Conservation (phyloP, 2,888 invertebrate species). For the Himalopsyche anomala region DNA sequence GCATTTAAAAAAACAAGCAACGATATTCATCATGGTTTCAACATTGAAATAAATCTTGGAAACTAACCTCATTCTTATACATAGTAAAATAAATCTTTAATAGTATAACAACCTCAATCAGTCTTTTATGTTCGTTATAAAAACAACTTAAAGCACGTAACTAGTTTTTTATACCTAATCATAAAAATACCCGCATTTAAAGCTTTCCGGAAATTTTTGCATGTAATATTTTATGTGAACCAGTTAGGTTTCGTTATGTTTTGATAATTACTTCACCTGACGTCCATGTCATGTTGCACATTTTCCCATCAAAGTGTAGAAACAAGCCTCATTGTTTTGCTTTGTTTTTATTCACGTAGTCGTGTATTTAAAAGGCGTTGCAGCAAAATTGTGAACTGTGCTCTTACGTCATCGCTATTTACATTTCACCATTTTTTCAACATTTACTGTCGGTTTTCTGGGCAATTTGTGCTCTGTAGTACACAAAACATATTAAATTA, state of each 20-base stretch:
- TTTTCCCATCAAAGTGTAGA: slow-evolving; percentile 22
- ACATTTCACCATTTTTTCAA: slow-evolving; percentile 25
- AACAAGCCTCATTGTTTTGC: neutral
- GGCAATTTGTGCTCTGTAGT: neutral
- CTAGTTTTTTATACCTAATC: no score
- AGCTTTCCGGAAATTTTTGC: neutral
- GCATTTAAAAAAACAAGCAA: no score
- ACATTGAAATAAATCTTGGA: no score
- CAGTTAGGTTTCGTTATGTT: slow-evolving; percentile 24
- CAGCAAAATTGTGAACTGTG: slow-evolving; percentile 26
- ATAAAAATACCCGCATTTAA: no score
- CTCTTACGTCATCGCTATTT: neutral
- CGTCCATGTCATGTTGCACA: slow-evolving; percentile 6
- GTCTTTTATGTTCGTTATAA: no score
- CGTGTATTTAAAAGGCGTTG: slow-evolving; percentile 20
- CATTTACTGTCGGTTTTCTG: neutral
- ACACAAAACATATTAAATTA: neutral
- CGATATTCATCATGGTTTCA: no score
- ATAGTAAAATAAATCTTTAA: no score
- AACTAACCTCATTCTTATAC: no score
- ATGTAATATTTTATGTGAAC: slow-evolving; percentile 31
- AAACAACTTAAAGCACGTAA: no score
- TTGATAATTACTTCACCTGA: slow-evolving; percentile 3
- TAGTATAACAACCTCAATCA: no score
- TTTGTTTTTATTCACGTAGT: slow-evolving; percentile 22